Evolutionary conservation across 1,140 invertebrate species (phyloP), one percentile per base, ranked within the genome.

Genomic region (Thereuonema tuberculata): DNA sequence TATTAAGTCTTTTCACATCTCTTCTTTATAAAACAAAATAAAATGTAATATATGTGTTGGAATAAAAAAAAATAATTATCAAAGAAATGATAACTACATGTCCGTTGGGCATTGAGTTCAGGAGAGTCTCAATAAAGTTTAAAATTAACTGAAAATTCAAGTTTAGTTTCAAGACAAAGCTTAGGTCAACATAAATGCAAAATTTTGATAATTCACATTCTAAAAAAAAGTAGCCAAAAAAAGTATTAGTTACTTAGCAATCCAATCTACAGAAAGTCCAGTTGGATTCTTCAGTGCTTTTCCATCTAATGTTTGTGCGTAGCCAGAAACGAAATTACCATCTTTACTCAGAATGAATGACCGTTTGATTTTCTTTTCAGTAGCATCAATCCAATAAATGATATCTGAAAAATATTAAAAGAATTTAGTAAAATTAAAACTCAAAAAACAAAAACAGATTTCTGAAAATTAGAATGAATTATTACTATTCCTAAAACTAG

Each of bases 341-440:
- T 82, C 74, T 2, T 87, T 85, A 61, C 86, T 83, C 0, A 93
- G 80, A 80, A 97, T 88, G 66, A 85, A 91, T 0, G 91, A 93
- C 3, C 93, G 78, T 71, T 93, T 93, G 43, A 97, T 93, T 2
- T 85, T 86, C 68, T 86, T 86, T 50, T 93, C 85, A 62, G 86
- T 86, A 50, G 85, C 85, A 69, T 97, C 93, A 0, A 90, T 88
- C 91, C 93, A 97, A 72, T 91, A 96, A 28, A 96, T 72, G 64
- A 93, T 89, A 70, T 91, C 84, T 43, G 77, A 74, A 61, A 53
- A 25, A 61, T 31, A 26, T 47, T 25, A 47, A 57, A 59, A 54
- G 17, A 14, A 21, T 58, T 20, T 5, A 12, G 21, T 5, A 50
- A 12, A 20, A 50, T 20, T 20, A 50, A 5, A 12, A 24, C 9